Evolutionary conservation across 2,797 vertebrate species (phyloP), one percentile per base, ranked within the genome.

Genomic region (Discoglossus pictus): DNA sequence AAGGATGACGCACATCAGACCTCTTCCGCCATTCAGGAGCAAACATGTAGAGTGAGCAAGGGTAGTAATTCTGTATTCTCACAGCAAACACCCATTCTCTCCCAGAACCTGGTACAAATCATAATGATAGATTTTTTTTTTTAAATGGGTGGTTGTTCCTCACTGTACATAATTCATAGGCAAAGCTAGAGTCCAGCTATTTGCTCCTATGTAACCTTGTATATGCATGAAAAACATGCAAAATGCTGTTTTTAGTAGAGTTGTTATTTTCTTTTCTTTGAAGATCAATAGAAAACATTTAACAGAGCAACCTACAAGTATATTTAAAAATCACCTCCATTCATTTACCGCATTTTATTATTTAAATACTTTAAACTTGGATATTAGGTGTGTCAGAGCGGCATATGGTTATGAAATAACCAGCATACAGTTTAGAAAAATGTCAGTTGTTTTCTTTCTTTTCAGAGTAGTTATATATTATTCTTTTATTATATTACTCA

Each of bases 1-100:
- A 64, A 56, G 53, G 65, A 59, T 71, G 68, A 59, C 68, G 61
- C 61, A 71, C 53, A 52, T 38, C 23, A 52, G 18, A 71, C 53
- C 61, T 71, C 43, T 58, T 42, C 50, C 53, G 68, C 53, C 61
- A 55, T 34, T 65, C 53, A 64, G 61, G 58, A 42, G 44, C 61
- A 59, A 44, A 71, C 44, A 59, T 50, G 60, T 64, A 40, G 60
- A 64, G 51, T 42, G 53, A 65, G 46, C 31, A 38, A 44, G 55
- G 38, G 43, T 36, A 43, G 17, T 17, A 52, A 50, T 44, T 58
- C 44, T 65, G 16, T 64, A 25, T 48, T 63, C 35, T 67, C 67
- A 42, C 7, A 48, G 13, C 38, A 47, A 39, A 55, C 48, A 31
- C 27, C 4, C 8, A 23, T 58, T 21, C 40, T 24, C 17, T 61